These are phyloP conservation scores for Limnodromus scolopaceus DNA, from an alignment of 2,797 vertebrate genomes.

Conservation along the genomic window DNA sequence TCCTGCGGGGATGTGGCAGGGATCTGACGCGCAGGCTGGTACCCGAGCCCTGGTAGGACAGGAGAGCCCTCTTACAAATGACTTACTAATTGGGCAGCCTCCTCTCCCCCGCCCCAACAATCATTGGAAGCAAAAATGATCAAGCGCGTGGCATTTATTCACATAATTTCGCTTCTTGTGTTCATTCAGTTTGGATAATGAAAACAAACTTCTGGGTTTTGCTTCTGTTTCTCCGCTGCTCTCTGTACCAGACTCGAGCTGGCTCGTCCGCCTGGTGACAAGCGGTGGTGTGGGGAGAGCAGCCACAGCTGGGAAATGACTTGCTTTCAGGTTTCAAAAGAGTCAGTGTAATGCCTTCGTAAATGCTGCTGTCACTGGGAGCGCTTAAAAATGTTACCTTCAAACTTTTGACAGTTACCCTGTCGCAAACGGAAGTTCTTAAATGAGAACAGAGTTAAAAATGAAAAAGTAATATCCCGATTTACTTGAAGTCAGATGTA, in stretches of 20 bases:
- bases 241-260: background rate
- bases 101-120: fast-evolving
- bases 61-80: background rate
- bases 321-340: background rate
- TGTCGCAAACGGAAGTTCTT: background rate
- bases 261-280: background rate
- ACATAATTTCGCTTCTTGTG: background rate
- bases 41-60: background rate
- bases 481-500: background rate
- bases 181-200: constrained; percentile 11
- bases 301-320: background rate
- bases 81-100: background rate
- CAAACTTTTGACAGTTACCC: background rate
- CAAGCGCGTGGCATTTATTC: background rate
- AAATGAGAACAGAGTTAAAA: background rate
- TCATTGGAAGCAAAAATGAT: background rate
- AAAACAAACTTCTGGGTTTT: constrained; percentile 17
- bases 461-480: background rate
- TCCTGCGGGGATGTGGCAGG: fast-evolving
- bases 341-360: background rate
- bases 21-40: background rate
- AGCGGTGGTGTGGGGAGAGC: background rate
- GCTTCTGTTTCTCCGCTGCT: constrained; percentile 2
- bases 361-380: background rate
- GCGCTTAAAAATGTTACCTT: background rate